Percentiles rank a stretch among this genome's conserved stretches.
Conservation (phyloP, 2,113 vertebrate species). For the Cnemophilus loriae region DNA sequence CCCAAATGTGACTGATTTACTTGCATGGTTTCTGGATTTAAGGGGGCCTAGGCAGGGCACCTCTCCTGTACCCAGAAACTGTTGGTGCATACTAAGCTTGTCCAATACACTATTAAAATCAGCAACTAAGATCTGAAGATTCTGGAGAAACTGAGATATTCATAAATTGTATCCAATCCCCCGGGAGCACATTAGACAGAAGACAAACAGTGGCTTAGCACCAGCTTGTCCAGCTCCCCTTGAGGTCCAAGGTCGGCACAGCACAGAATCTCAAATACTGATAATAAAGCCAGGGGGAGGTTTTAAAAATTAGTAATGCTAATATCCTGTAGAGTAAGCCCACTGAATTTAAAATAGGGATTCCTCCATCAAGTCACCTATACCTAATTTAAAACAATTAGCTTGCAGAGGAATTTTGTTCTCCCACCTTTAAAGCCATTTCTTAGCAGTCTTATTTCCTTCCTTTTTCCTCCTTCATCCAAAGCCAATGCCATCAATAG, state of each 20-base stretch:
- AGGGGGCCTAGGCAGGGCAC: neutral
- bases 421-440: neutral
- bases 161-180: neutral
- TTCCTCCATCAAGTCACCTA: neutral
- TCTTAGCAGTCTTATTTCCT: neutral
- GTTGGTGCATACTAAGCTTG: rapidly evolving
- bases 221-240: neutral
- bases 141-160: neutral
- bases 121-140: neutral
- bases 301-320: neutral
- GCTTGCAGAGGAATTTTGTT: neutral
- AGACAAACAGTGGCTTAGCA: neutral
- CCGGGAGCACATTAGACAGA: neutral
- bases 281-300: neutral
- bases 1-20: neutral
- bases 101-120: neutral
- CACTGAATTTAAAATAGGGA: neutral
- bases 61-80: neutral
- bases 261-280: neutral
- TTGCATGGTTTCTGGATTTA: neutral
- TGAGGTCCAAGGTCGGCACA: neutral
- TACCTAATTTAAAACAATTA: neutral
- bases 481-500: neutral
- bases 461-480: neutral
- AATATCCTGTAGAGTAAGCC: neutral